A percentile compares a stretch with the other conserved stretches of the same genome.
Conservation (phyloP, 2,888 invertebrate species). For the Dermolepida albohirtum region DNA sequence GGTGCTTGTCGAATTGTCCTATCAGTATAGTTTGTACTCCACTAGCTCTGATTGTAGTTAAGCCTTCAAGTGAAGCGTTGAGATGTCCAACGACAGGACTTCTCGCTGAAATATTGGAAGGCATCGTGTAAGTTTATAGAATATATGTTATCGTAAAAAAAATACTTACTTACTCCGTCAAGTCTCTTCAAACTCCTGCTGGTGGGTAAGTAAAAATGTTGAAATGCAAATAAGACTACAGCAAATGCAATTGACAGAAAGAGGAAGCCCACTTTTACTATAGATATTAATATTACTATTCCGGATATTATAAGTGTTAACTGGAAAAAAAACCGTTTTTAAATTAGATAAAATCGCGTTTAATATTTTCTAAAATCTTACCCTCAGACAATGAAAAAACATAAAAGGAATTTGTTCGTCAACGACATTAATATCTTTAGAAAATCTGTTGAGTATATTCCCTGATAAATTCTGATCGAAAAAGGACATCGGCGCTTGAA, state of each 20-base stretch:
- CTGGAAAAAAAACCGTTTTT: slow-evolving; percentile 23
- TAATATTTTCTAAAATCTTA: slow-evolving; percentile 25
- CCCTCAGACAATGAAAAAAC: slow-evolving; percentile 46
- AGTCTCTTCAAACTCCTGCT: slow-evolving; percentile 79
- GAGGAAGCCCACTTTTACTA: slow-evolving; percentile 77
- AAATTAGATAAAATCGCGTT: background rate
- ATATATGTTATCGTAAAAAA: too few species aligned
- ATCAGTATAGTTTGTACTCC: slow-evolving; percentile 56
- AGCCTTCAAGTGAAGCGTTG: slow-evolving; percentile 61
- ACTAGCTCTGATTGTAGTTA: slow-evolving; percentile 60
- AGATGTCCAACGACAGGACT: slow-evolving; percentile 62
- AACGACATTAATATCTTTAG: slow-evolving; percentile 51
- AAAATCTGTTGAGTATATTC: slow-evolving; percentile 53
- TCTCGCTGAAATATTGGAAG: slow-evolving; percentile 52
- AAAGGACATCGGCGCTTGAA: slow-evolving; percentile 51
- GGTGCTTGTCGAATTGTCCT: slow-evolving; percentile 60
- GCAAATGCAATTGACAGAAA: slow-evolving; percentile 74
- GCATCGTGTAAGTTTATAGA: background rate
- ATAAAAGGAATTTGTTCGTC: slow-evolving; percentile 51
- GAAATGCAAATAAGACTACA: slow-evolving; percentile 71
- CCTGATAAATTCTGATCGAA: slow-evolving; percentile 51
- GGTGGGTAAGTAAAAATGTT: slow-evolving; percentile 76
- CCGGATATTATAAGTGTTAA: slow-evolving; percentile 71
- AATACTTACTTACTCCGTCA: slow-evolving; percentile 66
- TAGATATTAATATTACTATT: slow-evolving; percentile 76